Evolutionary conservation across 2,797 vertebrate genomes (phyloP).

Genomic region (Enteromius thamalakanensis): DNA sequence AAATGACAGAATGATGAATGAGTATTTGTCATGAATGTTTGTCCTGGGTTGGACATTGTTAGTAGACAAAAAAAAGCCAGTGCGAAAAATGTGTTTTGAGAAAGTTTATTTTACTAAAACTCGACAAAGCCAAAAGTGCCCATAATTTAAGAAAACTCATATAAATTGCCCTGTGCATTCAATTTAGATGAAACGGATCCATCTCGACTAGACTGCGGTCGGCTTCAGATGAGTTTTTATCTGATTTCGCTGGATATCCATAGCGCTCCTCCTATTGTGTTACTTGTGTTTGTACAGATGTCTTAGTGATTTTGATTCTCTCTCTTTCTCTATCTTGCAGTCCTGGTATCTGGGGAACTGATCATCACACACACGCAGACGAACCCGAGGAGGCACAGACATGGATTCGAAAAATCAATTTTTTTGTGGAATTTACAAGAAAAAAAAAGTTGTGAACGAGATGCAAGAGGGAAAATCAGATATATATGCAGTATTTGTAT

Average conservation of each 20-base stretch:
- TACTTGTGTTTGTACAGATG: slow-evolving; percentile 25
- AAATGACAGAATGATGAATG: neutral
- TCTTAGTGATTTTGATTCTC: slow-evolving; percentile 44
- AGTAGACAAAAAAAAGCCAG: neutral
- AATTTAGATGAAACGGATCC: slow-evolving; percentile 17
- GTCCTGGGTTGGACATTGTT: slow-evolving; percentile 5
- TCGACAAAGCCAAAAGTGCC: neutral
- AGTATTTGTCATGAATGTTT: neutral
- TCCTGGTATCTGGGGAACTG: slow-evolving; percentile 98
- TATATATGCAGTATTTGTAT: slow-evolving; percentile 67
- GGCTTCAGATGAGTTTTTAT: slow-evolving; percentile 17
- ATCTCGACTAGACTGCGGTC: slow-evolving; percentile 3
- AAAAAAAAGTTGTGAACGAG: slow-evolving; percentile 64
- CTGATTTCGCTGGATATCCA: slow-evolving; percentile 32
- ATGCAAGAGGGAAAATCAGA: slow-evolving; percentile 66
- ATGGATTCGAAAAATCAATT: slow-evolving; percentile 58
- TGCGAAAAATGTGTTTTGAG: neutral
- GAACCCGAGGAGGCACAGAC: slow-evolving; percentile 54
- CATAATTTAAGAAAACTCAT: neutral
- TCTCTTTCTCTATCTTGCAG: slow-evolving; percentile 73
- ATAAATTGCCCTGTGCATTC: slow-evolving; percentile 2
- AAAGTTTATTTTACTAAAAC: slow-evolving; percentile 8
- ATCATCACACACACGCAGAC: slow-evolving; percentile 61
- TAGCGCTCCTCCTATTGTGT: slow-evolving; percentile 22
- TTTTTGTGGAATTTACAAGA: slow-evolving; percentile 59